phyloP scores from a whole-genome alignment of 2,113 vertebrate species.

The Corvus cornix region DNA sequence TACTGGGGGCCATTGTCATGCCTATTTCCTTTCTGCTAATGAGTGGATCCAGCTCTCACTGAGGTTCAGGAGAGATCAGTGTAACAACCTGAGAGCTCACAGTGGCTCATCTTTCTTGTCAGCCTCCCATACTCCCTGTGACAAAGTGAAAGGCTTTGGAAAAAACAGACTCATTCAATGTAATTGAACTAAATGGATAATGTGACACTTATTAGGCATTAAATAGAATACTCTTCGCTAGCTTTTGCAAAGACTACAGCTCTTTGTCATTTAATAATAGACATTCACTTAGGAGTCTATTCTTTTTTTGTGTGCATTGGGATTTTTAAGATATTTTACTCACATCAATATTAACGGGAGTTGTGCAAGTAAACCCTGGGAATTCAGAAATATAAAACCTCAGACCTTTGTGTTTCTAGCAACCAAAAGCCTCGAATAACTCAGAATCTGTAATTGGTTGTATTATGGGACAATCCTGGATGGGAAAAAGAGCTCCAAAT shows the following conservation, averaged over 20 bases:
- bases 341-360: constrained; percentile 36
- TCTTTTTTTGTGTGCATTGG: neutral
- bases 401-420: neutral
- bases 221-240: constrained; percentile 28
- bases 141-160: constrained; percentile 59
- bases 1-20: constrained; percentile 10
- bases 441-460: neutral
- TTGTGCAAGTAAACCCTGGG: constrained; percentile 13
- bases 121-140: neutral
- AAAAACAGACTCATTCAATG: constrained; percentile 45
- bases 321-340: constrained; percentile 26
- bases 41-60: constrained; percentile 26
- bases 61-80: constrained; percentile 20
- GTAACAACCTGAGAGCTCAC: constrained; percentile 16
- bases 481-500: neutral
- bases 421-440: neutral
- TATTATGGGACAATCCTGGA: neutral
- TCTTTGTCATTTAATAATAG: constrained; percentile 60
- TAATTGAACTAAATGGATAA: constrained; percentile 68
- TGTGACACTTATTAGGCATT: constrained; percentile 57
- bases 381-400: constrained; percentile 1
- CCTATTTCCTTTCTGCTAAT: constrained; percentile 29
- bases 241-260: constrained; percentile 48
- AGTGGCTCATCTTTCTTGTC: constrained; percentile 39
- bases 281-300: constrained; percentile 43